Percentiles rank a stretch among this genome's conserved stretches.
Evolutionary conservation across 2,113 vertebrate genomes (phyloP).

Genomic region (Pica pica): DNA sequence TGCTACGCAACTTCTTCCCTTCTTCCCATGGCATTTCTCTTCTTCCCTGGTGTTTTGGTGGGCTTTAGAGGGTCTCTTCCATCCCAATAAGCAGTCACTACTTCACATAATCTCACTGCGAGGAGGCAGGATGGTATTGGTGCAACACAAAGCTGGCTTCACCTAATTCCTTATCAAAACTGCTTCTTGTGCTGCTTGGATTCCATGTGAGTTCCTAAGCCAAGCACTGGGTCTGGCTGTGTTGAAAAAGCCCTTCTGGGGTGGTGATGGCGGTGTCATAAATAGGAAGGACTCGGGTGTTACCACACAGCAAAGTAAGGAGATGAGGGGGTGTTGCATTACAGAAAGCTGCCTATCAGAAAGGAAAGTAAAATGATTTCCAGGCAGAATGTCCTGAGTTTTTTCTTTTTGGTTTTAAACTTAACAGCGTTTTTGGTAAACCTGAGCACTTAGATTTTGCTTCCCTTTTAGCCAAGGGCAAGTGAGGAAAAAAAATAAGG

Average conservation of each 20-base stretch:
- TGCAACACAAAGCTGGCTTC: background rate
- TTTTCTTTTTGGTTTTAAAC: background rate
- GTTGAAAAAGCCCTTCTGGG: background rate
- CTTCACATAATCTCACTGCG: fast-evolving
- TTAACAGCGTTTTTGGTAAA: background rate
- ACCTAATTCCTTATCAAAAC: background rate
- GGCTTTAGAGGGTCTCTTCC: background rate
- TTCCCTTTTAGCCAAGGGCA: background rate
- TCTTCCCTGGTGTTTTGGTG: background rate
- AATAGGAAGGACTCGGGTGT: background rate
- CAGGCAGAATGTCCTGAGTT: background rate
- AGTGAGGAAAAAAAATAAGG: background rate
- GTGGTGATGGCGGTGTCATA: background rate
- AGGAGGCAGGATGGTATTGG: background rate
- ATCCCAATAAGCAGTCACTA: background rate
- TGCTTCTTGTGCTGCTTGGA: background rate
- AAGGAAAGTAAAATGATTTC: background rate
- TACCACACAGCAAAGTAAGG: background rate
- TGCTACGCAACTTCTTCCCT: background rate
- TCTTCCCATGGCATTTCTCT: background rate
- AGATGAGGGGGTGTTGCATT: background rate
- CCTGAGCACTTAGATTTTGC: background rate
- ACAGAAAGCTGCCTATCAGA: background rate
- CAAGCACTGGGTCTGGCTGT: background rate
- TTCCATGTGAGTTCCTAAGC: background rate